Conservation (phyloP, 2,888 invertebrate species). For the Arge pagana region DNA sequence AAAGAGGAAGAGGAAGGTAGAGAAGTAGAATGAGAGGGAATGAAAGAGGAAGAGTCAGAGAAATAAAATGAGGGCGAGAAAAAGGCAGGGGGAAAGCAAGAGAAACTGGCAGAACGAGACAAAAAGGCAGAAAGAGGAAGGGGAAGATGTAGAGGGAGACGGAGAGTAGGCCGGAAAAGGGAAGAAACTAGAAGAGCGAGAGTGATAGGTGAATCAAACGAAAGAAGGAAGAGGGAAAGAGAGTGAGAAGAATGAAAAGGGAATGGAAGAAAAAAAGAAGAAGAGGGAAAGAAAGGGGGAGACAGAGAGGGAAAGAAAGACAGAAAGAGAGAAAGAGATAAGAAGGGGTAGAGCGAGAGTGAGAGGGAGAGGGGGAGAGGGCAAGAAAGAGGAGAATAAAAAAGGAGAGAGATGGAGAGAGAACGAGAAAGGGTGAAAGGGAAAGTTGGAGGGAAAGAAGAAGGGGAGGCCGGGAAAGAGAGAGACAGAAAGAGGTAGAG, state of each 20-base stretch:
- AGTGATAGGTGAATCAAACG: slow-evolving; percentile 11
- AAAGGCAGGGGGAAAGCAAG: neutral
- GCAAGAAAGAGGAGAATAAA: slow-evolving; percentile 32
- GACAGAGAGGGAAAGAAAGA: slow-evolving; percentile 53
- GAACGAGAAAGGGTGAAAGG: slow-evolving; percentile 23
- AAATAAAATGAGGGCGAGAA: neutral
- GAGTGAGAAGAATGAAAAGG: neutral
- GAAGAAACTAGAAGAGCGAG: neutral
- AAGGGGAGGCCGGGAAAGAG: slow-evolving; percentile 6
- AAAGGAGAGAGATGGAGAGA: slow-evolving; percentile 17
- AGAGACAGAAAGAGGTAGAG: slow-evolving; percentile 21
- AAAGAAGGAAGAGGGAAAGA: slow-evolving; percentile 40
- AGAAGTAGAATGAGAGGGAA: neutral
- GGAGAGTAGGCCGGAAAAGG: neutral
- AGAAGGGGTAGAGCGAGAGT: slow-evolving; percentile 38
- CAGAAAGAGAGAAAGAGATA: slow-evolving; percentile 36
- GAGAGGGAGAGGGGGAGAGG: slow-evolving; percentile 31
- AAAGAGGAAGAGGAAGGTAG: slow-evolving; percentile 47
- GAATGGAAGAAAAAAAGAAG: neutral
- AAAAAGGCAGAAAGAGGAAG: slow-evolving; percentile 10
- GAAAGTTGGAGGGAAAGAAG: slow-evolving; percentile 38
- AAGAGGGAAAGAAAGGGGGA: slow-evolving; percentile 31
- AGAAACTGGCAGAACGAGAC: slow-evolving; percentile 9
- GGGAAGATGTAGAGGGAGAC: neutral
- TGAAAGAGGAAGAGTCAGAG: slow-evolving; percentile 39